Percentiles rank a stretch among this genome's conserved stretches.
Evolutionary conservation across 2,888 invertebrate species (phyloP).

Genomic region (Diaphora mendica): DNA sequence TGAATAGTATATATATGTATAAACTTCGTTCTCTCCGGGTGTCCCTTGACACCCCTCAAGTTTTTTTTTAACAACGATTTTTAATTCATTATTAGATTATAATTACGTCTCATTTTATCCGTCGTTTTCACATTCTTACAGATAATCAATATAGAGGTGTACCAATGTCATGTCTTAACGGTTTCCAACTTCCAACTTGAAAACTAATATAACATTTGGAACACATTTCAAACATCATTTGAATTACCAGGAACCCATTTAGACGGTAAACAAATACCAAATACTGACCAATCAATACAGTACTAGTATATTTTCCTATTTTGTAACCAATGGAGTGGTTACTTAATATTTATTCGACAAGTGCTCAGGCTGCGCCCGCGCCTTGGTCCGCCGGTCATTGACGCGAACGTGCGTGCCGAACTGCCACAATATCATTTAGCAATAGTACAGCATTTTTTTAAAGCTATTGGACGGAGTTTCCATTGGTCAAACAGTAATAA

Average conservation of each 20-base stretch:
- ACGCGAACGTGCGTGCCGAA: slow-evolving; percentile 11
- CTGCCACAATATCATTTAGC: slow-evolving; percentile 7
- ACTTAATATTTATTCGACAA: slow-evolving; percentile 1
- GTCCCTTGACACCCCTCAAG: too few relatives aligned
- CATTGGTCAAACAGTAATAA: not conserved
- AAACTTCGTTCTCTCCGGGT: too few relatives aligned
- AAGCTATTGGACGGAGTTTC: not conserved
- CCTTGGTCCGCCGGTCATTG: slow-evolving; percentile 9
- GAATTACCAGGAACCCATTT: not conserved
- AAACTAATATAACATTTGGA: not conserved
- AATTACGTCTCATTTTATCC: too few relatives aligned
- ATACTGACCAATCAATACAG: not conserved
- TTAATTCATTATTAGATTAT: too few relatives aligned
- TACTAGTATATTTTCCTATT: not conserved
- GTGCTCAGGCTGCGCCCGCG: slow-evolving; percentile 2
- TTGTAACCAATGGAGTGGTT: not conserved
- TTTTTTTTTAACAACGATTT: too few relatives aligned
- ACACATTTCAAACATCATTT: not conserved
- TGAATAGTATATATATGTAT: too few relatives aligned
- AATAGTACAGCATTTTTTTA: slow-evolving; percentile 8
- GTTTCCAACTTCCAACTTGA: not conserved
- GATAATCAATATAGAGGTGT: not conserved
- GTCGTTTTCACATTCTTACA: too few relatives aligned
- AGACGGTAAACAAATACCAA: not conserved
- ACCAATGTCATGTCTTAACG: not conserved